Percentiles rank a stretch among this genome's conserved stretches.
Conservation (phyloP, 2,888 invertebrate genomes). For the Subacronicta megacephala region DNA sequence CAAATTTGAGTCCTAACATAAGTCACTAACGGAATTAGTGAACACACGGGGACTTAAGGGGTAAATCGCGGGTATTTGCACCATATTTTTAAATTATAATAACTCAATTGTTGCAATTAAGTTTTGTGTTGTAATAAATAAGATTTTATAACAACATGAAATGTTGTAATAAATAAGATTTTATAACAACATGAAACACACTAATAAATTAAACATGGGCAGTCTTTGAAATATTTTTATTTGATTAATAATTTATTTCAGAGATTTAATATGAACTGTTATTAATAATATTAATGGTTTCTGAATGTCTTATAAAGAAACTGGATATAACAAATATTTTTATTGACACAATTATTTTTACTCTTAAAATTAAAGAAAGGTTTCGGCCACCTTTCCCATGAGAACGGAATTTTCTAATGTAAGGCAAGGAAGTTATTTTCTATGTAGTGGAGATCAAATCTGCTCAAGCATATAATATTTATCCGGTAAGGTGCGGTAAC, state of each 20-base stretch:
- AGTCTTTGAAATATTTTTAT: constrained; percentile 20
- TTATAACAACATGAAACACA: too few relatives aligned
- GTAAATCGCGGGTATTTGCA: too few relatives aligned
- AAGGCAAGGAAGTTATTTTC: constrained; percentile 52
- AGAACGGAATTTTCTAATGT: constrained; percentile 39
- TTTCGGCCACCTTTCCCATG: constrained; percentile 39
- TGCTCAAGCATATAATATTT: constrained; percentile 67
- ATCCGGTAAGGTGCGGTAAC: constrained; percentile 62
- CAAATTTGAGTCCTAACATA: too few relatives aligned
- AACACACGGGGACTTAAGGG: too few relatives aligned
- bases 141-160: too few relatives aligned
- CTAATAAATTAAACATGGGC: too few relatives aligned
- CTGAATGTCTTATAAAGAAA: constrained; percentile 32
- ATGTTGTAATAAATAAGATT: too few relatives aligned
- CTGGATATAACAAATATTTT: constrained; percentile 37
- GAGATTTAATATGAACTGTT: constrained; percentile 41
- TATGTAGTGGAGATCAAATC: constrained; percentile 62
- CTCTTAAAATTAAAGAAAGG: constrained; percentile 36
- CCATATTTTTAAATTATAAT: too few relatives aligned
- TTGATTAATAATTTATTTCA: constrained; percentile 41
- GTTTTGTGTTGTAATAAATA: too few relatives aligned
- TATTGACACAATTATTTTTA: constrained; percentile 14
- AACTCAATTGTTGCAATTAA: too few relatives aligned
- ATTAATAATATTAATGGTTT: constrained; percentile 46
- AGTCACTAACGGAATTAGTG: too few relatives aligned